phyloP scores from a whole-genome alignment of 2,113 vertebrate species.

The Dolichotis patagonum region DNA sequence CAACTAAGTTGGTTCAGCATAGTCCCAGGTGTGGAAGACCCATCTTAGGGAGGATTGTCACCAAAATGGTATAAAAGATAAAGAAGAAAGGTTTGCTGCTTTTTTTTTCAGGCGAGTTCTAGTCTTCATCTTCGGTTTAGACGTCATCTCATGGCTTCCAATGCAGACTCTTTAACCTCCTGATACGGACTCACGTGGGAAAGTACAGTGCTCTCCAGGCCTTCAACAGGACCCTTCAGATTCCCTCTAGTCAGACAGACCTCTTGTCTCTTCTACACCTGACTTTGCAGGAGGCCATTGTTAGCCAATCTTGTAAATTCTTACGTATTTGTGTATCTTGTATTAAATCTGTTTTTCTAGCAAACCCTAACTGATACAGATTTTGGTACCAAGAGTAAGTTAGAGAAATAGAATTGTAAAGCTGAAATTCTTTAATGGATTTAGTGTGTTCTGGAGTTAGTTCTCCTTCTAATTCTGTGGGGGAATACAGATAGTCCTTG shows the following conservation, averaged over 20 bases:
- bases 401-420: background rate
- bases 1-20: background rate
- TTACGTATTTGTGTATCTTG: background rate
- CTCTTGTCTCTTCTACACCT: background rate
- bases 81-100: background rate
- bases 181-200: background rate
- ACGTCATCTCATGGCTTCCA: background rate
- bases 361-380: background rate
- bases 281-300: background rate
- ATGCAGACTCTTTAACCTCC: background rate
- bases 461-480: background rate
- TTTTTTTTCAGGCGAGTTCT: background rate
- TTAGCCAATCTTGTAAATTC: background rate
- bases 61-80: background rate
- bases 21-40: background rate
- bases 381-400: background rate
- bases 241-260: background rate
- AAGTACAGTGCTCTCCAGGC: background rate
- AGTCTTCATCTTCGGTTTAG: background rate
- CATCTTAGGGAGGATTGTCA: background rate
- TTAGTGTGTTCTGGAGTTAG: background rate
- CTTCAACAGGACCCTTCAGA: background rate
- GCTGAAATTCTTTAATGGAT: background rate
- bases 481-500: background rate
- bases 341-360: background rate